These are phyloP conservation scores for Aleiodes leptofemur DNA, from an alignment of 2,888 invertebrate genomes.

Conservation along the genomic window DNA sequence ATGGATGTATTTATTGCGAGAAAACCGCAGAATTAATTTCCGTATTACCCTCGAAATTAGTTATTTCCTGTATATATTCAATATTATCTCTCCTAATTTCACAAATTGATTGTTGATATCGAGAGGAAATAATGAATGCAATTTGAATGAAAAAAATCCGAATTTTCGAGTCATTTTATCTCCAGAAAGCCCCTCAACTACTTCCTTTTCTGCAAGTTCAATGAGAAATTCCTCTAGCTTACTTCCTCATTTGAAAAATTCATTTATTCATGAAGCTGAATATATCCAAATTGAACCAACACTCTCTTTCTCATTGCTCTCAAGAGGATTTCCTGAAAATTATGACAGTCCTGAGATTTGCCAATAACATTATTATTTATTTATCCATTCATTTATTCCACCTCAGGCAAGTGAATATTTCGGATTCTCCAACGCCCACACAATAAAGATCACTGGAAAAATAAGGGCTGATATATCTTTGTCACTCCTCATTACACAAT, in stretches of 20 bases:
- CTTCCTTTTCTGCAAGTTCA: neutral
- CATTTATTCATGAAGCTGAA: slow-evolving; percentile 32
- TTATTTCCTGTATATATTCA: too few relatives aligned
- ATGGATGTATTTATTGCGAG: too few relatives aligned
- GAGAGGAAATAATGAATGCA: too few relatives aligned
- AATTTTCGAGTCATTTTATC: neutral
- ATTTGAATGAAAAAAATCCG: too few relatives aligned
- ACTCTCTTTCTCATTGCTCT: neutral
- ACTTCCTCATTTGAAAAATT: neutral
- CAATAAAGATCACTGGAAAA: neutral
- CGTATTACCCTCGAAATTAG: too few relatives aligned
- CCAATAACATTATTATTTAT: slow-evolving; percentile 33
- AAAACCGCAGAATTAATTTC: too few relatives aligned
- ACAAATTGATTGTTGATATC: too few relatives aligned
- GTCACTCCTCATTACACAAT: too few relatives aligned
- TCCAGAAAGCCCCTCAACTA: neutral
- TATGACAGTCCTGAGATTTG: neutral
- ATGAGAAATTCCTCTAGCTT: neutral
- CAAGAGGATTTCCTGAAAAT: neutral
- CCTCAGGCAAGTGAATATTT: neutral
- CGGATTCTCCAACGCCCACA: neutral
- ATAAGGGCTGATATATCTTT: neutral
- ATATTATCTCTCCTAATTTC: too few relatives aligned
- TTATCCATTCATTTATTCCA: slow-evolving; percentile 43
- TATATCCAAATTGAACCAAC: slow-evolving; percentile 2